Conservation (phyloP, 2,888 invertebrate genomes). For the Yponomeuta sedellus region DNA sequence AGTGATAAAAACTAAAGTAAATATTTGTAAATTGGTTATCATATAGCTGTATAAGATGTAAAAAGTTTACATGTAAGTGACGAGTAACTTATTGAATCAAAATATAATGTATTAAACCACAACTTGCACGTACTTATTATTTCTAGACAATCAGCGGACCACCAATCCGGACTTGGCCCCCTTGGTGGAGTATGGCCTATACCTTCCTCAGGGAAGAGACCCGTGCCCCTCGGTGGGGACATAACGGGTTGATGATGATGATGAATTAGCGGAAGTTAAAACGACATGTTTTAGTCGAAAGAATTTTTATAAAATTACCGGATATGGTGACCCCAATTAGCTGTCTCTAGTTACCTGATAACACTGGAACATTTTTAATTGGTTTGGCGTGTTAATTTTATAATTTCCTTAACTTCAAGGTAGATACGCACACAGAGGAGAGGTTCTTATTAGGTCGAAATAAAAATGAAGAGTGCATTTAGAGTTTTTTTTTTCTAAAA, state of each 20-base stretch:
- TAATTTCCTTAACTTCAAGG: no score
- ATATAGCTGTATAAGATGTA: constrained; percentile 57
- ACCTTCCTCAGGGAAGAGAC: no score
- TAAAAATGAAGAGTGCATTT: no score
- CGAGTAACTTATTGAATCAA: constrained; percentile 74
- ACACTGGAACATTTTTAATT: not conserved
- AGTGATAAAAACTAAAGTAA: constrained; percentile 53
- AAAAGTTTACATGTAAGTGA: constrained; percentile 61
- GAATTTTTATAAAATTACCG: not conserved
- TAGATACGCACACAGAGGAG: no score
- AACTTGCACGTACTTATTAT: constrained; percentile 3
- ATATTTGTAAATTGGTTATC: constrained; percentile 67
- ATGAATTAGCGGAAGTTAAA: no score
- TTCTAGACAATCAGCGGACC: not conserved
- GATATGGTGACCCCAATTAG: not conserved
- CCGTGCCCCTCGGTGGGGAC: no score
- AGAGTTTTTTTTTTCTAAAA: no score
- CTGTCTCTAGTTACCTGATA: not conserved
- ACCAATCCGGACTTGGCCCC: no score
- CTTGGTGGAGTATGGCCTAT: no score
- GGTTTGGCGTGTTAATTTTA: no score
- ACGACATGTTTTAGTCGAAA: not conserved
- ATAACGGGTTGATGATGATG: no score
- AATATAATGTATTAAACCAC: constrained; percentile 51
- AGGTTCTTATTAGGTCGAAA: no score